phyloP scores from a whole-genome alignment of 2,888 invertebrate genomes.

The Tanytarsus gracilentus region DNA sequence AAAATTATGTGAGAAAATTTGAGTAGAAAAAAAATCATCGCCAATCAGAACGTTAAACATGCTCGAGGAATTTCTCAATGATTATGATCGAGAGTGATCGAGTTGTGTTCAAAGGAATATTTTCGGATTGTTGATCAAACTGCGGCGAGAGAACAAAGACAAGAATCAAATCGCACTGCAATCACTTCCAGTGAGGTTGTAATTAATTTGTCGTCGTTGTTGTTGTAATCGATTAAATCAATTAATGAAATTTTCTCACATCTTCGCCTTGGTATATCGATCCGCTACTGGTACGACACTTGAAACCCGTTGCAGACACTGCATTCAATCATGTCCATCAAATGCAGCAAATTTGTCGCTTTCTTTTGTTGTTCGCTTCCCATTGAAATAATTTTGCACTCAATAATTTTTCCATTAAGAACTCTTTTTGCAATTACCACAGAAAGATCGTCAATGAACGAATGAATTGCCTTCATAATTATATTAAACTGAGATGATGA shows the following conservation, averaged over 20 bases:
- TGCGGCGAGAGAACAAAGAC: conserved; percentile 10
- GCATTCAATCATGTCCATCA: conserved; percentile 23
- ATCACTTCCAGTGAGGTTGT: conserved; percentile 12
- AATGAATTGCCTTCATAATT: no score
- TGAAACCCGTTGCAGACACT: conserved; percentile 3
- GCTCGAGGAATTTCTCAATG: background rate
- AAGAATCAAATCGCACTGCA: background rate
- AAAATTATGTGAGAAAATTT: no score
- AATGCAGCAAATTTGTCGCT: conserved; percentile 27
- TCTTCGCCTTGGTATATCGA: no score
- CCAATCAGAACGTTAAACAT: no score
- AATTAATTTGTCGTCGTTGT: background rate
- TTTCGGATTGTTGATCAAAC: background rate
- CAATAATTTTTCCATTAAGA: conserved; percentile 12
- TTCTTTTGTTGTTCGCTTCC: conserved; percentile 18
- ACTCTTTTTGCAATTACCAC: no score
- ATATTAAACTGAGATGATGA: no score
- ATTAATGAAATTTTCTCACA: conserved; percentile 21
- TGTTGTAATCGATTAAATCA: conserved; percentile 26
- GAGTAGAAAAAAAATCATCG: no score
- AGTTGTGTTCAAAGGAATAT: background rate
- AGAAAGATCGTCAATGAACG: no score
- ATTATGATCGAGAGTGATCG: background rate
- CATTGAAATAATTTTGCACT: no score
- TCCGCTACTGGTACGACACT: background rate